Base-by-base conservation (phyloP, 2,113 vertebrate genomes). In the Ranitomeya variabilis region DNA sequence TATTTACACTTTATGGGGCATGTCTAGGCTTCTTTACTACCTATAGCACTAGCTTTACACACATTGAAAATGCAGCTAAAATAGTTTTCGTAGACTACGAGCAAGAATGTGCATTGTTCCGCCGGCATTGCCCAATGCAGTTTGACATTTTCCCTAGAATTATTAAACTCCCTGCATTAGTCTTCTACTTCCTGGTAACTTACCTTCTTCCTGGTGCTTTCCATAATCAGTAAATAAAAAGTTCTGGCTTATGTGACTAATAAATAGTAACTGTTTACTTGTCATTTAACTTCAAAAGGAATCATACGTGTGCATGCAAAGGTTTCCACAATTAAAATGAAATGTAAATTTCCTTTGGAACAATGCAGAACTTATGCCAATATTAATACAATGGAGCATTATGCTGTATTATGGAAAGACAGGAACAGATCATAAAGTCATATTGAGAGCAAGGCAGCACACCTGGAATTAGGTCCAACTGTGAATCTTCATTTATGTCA, bases 401-500 rank as follows among this genome's bases (percentile, higher is more conserved):
- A 86, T 90, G 90, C 95, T 94, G 94, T 93, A 95, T 92, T 95
- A 92, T 93, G 93, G 93, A 93, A 79, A 94, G 90, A 94, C 55
- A 67, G 92, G 91, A 93, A 94, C 91, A 92, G 31, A 80, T 80
- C 94, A 88, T 89, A 91, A 91, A 92, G 94, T 91, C 93, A 89
- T 94, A 92, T 93, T 92, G 90, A 92, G 94, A 92, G 90, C 92
- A 91, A 94, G 92, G 90, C 87, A 91, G 89, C 90, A 92, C 92
- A 90, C 86, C 88, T 89, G 89, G 91, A 90, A 91, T 90, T 88
- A 93, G 90, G 11, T 83, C 80, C 89, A 94, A 87, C 83, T 90
- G 92, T 94, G 93, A 93, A 91, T 95, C 93, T 92, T 94, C 90
- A 95, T 94, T 95, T 59, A 89, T 92, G 93, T 93, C 91, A 92